Evolutionary conservation across 2,113 vertebrate species (phyloP).

Genomic region (Aplodontia rufa): DNA sequence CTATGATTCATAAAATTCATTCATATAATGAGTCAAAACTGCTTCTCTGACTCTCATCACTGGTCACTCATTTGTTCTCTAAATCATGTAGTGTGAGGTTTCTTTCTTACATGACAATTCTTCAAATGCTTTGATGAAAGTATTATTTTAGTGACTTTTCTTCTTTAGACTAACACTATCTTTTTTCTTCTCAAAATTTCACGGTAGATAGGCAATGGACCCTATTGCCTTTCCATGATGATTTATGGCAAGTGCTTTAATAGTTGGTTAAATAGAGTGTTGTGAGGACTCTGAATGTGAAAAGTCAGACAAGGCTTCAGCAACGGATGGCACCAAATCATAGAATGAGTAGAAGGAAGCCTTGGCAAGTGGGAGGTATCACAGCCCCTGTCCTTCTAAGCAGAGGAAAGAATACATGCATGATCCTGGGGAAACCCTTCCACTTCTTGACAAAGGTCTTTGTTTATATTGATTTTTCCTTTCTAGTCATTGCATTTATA

Average conservation of each 20-base stretch:
- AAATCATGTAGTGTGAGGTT: background rate
- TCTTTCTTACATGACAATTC: background rate
- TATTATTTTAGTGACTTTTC: background rate
- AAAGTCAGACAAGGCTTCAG: background rate
- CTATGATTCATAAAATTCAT: background rate
- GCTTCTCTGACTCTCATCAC: background rate
- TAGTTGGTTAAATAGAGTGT: background rate
- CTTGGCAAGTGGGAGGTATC: background rate
- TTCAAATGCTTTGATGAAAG: background rate
- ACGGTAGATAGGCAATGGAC: too few species aligned
- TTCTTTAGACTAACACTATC: background rate
- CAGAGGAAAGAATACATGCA: background rate
- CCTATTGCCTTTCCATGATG: background rate
- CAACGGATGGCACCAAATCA: background rate
- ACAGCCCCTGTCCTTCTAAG: background rate
- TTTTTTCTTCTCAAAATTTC: too few species aligned
- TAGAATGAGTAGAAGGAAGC: background rate
- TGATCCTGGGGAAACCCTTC: background rate
- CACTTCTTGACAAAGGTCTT: background rate
- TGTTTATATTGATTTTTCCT: background rate
- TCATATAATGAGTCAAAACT: background rate
- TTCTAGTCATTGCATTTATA: background rate
- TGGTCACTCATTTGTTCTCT: background rate
- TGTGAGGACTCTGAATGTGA: background rate
- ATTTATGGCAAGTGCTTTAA: background rate